Conservation (phyloP, 1,140 invertebrate species). For the Listronotus oregonensis region DNA sequence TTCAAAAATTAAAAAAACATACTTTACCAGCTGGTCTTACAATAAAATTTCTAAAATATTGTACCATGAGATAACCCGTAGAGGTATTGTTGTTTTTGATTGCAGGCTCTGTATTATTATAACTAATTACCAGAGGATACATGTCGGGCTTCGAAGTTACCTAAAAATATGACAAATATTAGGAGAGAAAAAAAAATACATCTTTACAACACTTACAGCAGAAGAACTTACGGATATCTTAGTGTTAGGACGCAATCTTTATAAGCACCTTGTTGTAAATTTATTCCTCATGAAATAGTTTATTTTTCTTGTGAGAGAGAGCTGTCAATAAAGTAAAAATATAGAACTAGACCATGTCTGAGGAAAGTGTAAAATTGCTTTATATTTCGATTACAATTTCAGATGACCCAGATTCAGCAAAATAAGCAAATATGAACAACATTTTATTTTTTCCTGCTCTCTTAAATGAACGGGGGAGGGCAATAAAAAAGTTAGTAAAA, state of each 20-base stretch:
- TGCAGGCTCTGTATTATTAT: constrained; percentile 65
- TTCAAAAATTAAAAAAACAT: too few species aligned
- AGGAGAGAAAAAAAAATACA: background rate
- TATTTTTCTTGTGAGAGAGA: too few species aligned
- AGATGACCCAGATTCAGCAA: too few species aligned
- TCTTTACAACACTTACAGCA: too few species aligned
- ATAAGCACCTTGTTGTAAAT: too few species aligned
- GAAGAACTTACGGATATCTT: too few species aligned
- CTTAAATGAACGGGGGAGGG: background rate
- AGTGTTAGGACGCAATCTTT: too few species aligned
- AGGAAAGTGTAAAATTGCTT: too few species aligned
- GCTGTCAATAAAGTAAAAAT: too few species aligned
- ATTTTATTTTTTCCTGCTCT: background rate
- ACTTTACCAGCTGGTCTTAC: constrained; percentile 66
- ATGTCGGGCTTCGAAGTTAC: constrained; percentile 83
- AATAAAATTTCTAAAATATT: constrained; percentile 78
- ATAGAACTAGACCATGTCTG: too few species aligned
- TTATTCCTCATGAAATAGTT: too few species aligned
- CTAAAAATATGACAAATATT: constrained; percentile 58
- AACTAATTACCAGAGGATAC: constrained; percentile 81
- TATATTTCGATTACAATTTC: too few species aligned
- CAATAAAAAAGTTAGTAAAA: constrained; percentile 3
- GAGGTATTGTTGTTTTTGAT: constrained; percentile 68
- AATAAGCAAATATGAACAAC: background rate
- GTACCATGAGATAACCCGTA: constrained; percentile 77